These are phyloP conservation scores for Cinclus mexicanus DNA, from an alignment of 2,113 vertebrate species.

Conservation along the genomic window DNA sequence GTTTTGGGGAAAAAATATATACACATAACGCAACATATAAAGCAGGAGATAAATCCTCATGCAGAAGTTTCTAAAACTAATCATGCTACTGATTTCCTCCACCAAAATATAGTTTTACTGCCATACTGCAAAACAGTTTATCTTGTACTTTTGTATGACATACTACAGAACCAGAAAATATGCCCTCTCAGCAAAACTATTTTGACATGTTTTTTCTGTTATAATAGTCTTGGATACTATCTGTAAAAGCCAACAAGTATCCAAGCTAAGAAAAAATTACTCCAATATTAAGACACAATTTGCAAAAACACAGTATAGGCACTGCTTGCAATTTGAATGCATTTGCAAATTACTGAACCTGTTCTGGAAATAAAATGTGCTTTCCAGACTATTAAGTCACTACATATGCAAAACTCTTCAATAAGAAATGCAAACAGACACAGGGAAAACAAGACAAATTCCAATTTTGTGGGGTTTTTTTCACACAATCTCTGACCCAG, in stretches of 20 bases:
- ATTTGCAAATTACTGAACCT: background rate
- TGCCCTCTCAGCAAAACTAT: background rate
- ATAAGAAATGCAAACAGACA: background rate
- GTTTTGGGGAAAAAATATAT: background rate
- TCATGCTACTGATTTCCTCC: background rate
- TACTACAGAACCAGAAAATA: background rate
- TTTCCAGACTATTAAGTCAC: background rate
- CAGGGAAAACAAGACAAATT: background rate
- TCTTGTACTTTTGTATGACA: background rate
- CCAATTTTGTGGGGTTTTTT: background rate
- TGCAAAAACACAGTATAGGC: background rate
- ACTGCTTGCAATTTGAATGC: background rate
- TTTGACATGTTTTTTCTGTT: background rate
- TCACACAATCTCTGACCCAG: background rate
- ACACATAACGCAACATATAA: background rate
- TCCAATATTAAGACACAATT: background rate
- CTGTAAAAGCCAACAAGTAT: background rate
- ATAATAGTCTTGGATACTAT: background rate
- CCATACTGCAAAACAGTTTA: background rate
- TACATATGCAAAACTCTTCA: background rate
- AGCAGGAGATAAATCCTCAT: background rate
- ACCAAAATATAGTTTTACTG: background rate
- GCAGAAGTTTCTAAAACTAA: background rate
- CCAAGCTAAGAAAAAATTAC: background rate
- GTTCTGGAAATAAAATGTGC: background rate